These are phyloP conservation scores for Xenopus laevis DNA, from an alignment of 2,113 vertebrate genomes.

Conservation along the genomic window DNA sequence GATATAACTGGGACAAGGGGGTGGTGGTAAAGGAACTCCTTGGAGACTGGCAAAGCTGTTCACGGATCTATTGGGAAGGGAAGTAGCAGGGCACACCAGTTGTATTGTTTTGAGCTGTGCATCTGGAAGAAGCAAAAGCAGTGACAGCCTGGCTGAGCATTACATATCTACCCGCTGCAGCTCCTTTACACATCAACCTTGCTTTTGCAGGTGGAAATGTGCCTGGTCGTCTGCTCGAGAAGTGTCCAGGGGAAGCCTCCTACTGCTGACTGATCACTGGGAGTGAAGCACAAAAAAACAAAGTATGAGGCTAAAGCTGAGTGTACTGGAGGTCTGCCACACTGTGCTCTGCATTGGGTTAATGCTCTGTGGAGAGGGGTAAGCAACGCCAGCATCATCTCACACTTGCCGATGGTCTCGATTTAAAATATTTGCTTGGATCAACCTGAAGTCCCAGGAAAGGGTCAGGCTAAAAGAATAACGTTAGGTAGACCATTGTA, in stretches of 20 bases:
- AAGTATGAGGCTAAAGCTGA: conserved; percentile 39
- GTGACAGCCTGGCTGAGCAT: background rate
- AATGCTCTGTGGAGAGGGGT: conserved; percentile 40
- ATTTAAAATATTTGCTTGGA: background rate
- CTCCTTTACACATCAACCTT: conserved; percentile 9
- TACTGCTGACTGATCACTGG: conserved; percentile 21
- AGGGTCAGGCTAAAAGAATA: background rate
- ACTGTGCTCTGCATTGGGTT: conserved; percentile 35
- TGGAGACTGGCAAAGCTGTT: conserved; percentile 15
- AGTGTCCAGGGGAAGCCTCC: background rate
- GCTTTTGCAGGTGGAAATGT: conserved; percentile 33
- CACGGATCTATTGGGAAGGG: conserved; percentile 23
- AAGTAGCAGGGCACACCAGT: conserved; percentile 15
- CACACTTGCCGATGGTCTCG: background rate
- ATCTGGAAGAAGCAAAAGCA: conserved; percentile 19
- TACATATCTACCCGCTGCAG: background rate
- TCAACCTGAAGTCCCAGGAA: background rate
- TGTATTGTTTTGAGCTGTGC: conserved; percentile 23
- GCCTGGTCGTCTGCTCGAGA: background rate
- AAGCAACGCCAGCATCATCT: background rate
- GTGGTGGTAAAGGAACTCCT: conserved; percentile 5
- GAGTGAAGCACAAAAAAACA: background rate
- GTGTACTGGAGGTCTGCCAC: conserved; percentile 35
- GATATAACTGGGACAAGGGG: background rate
- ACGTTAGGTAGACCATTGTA: background rate